Conservation (phyloP, 2,113 vertebrate species). For the Rutilus rutilus region DNA sequence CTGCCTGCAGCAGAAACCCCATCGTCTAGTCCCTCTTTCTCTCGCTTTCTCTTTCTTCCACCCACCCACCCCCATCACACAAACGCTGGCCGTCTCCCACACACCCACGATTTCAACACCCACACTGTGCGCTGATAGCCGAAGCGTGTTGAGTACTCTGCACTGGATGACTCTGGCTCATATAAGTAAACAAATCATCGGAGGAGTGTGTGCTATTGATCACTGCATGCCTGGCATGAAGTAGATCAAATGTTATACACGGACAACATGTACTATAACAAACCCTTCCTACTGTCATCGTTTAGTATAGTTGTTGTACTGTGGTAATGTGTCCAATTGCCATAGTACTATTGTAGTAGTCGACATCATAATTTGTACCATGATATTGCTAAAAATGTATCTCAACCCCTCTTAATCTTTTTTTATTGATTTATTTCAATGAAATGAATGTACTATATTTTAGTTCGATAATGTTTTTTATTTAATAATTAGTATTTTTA, state of each 20-base stretch:
- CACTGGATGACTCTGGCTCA: not conserved
- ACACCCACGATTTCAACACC: slow-evolving; percentile 1
- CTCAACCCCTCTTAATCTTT: too few species aligned
- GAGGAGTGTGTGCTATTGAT: not conserved
- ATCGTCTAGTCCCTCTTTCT: not conserved
- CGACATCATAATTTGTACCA: not conserved
- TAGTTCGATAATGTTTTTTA: too few species aligned
- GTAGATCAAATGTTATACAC: too few species aligned
- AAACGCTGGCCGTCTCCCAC: not conserved
- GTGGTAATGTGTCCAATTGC: not conserved
- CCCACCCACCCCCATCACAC: not conserved
- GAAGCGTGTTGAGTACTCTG: not conserved
- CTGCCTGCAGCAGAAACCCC: not conserved
- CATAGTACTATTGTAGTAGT: not conserved
- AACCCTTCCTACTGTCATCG: not conserved
- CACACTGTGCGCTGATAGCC: not conserved
- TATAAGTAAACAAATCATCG: not conserved
- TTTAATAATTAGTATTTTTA: too few species aligned
- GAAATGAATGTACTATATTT: too few species aligned
- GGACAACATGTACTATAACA: too few species aligned
- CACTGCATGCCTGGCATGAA: not conserved
- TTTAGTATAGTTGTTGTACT: not conserved
- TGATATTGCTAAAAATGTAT: too few species aligned
- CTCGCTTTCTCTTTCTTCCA: not conserved
- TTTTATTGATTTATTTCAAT: too few species aligned